Conservation (phyloP, 2,113 vertebrate species). For the Istiophorus platypterus region DNA sequence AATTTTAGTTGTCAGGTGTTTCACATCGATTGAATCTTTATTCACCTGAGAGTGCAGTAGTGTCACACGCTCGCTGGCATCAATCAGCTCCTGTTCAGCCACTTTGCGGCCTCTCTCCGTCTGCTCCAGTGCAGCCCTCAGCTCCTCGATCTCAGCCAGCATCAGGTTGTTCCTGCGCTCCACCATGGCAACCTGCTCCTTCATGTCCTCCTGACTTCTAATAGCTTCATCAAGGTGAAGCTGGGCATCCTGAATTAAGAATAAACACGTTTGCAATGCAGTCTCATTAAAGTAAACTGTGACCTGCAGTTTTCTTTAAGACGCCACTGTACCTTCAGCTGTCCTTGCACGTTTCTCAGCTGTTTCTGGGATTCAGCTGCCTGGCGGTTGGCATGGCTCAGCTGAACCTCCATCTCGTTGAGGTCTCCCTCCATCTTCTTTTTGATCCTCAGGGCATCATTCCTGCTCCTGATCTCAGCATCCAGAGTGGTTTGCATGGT, state of each 20-base stretch:
- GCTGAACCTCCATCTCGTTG: constrained; percentile 86
- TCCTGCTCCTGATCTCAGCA: constrained; percentile 82
- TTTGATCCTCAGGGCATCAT: constrained; percentile 82
- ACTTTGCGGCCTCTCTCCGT: constrained; percentile 89
- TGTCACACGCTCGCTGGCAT: constrained; percentile 85
- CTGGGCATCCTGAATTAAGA: constrained; percentile 85
- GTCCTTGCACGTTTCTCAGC: constrained; percentile 83
- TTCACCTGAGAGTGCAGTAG: constrained; percentile 91
- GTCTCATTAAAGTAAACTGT: too few species aligned
- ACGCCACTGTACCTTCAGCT: constrained; percentile 80
- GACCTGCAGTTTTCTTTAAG: too few species aligned
- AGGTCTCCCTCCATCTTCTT: constrained; percentile 87
- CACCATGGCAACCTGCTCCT: constrained; percentile 90
- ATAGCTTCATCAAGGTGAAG: constrained; percentile 90
- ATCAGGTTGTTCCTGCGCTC: constrained; percentile 91
- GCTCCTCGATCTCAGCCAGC: constrained; percentile 91
- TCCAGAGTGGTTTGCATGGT: constrained; percentile 83
- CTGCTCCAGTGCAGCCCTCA: constrained; percentile 89
- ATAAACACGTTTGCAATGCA: too few species aligned
- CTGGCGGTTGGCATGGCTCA: constrained; percentile 85
- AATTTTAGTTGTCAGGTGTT: too few species aligned
- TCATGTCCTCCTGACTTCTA: constrained; percentile 89
- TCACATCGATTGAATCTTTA: too few species aligned
- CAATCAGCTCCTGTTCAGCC: constrained; percentile 92
- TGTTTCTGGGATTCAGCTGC: constrained; percentile 86